Percentiles rank a stretch among this genome's conserved stretches.
Conservation (phyloP, 2,113 vertebrate species). For the Anser brachyrhynchus region DNA sequence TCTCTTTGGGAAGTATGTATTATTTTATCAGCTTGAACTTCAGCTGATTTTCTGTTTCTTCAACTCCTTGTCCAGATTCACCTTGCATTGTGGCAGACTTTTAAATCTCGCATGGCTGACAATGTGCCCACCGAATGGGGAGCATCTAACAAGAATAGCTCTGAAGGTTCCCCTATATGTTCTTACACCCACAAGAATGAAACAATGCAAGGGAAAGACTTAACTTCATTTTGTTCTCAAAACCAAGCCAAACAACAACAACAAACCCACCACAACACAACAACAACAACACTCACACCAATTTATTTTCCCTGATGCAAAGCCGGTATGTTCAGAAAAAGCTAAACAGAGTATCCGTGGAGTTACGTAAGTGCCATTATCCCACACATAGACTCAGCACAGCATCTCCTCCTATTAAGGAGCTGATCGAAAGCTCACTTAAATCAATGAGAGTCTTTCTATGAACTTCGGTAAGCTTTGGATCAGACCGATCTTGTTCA, state of each 20-base stretch:
- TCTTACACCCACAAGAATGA: slow-evolving; percentile 25
- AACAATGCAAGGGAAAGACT: slow-evolving; percentile 1
- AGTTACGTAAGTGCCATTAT: background rate
- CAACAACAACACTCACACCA: background rate
- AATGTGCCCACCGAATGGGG: slow-evolving; percentile 6
- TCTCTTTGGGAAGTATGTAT: slow-evolving; percentile 20
- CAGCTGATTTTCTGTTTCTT: slow-evolving; percentile 33
- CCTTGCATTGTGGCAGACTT: slow-evolving; percentile 12
- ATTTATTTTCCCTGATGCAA: background rate
- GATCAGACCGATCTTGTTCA: background rate
- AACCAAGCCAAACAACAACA: background rate
- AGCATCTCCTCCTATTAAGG: background rate
- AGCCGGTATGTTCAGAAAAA: background rate
- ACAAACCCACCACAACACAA: no score
- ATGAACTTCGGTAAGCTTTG: background rate
- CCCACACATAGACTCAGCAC: background rate
- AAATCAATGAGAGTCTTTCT: background rate
- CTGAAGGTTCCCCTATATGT: background rate
- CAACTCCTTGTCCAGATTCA: slow-evolving; percentile 8
- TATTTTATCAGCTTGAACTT: slow-evolving; percentile 66
- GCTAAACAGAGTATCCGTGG: background rate
- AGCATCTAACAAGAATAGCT: background rate
- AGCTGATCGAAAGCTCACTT: background rate
- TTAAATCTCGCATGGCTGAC: slow-evolving; percentile 10
- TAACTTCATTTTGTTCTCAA: background rate